Evolutionary conservation across 2,888 invertebrate genomes (phyloP).

Genomic region (Pandemis cinnamomeana): DNA sequence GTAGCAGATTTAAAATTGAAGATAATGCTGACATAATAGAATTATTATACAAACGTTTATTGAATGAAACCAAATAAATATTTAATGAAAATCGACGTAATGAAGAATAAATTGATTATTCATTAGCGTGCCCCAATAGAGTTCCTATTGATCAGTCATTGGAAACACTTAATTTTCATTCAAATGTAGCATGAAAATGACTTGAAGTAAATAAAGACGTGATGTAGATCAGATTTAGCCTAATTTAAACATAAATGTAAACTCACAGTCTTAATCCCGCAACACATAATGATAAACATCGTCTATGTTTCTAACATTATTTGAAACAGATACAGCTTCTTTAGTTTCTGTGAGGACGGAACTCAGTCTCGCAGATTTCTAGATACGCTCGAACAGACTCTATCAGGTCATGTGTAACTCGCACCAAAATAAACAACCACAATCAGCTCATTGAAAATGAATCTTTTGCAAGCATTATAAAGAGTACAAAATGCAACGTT

Average conservation of each 20-base stretch:
- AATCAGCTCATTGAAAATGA: neutral
- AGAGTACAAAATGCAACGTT: slow-evolving; percentile 9
- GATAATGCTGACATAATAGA: too few relatives aligned
- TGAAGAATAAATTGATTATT: too few relatives aligned
- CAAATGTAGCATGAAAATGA: too few relatives aligned
- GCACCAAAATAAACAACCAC: slow-evolving; percentile 15
- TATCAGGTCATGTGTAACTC: slow-evolving; percentile 31
- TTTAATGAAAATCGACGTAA: too few relatives aligned
- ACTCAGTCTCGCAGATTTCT: slow-evolving; percentile 35
- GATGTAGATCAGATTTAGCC: too few relatives aligned
- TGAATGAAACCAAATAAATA: too few relatives aligned
- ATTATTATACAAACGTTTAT: too few relatives aligned
- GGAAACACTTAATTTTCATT: too few relatives aligned
- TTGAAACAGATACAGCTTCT: neutral
- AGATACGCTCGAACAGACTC: slow-evolving; percentile 26
- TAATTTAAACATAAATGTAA: too few relatives aligned
- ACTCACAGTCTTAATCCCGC: neutral
- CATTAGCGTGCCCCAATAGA: too few relatives aligned
- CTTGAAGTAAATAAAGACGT: too few relatives aligned
- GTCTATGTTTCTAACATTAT: neutral
- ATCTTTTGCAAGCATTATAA: neutral
- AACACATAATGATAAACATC: neutral
- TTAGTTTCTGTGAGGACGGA: slow-evolving; percentile 22
- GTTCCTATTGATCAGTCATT: too few relatives aligned
- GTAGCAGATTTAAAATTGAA: neutral